Conservation (phyloP, 2,888 invertebrate species). For the Apotomis betuletana region DNA sequence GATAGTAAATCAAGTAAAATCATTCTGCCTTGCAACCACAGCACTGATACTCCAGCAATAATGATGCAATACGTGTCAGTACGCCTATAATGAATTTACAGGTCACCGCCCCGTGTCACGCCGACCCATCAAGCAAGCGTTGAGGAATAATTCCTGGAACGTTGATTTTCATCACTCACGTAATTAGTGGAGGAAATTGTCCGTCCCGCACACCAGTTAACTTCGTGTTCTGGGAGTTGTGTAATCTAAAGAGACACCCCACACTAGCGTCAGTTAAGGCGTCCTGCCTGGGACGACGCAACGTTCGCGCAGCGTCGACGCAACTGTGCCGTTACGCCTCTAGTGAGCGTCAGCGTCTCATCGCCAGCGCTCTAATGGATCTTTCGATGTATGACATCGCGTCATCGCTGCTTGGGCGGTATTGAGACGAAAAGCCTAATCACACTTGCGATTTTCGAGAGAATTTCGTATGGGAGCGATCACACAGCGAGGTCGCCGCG, state of each 20-base stretch:
- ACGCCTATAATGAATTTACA: constrained; percentile 59
- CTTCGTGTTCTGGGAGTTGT: constrained; percentile 41
- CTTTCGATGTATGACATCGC: too few species aligned
- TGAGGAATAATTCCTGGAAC: constrained; percentile 39
- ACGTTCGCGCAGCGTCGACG: too few species aligned
- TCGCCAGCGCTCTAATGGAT: too few species aligned
- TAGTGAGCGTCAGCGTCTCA: too few species aligned
- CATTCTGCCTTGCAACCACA: constrained; percentile 7
- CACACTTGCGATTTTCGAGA: too few species aligned
- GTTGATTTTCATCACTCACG: constrained; percentile 70
- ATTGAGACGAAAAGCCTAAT: too few species aligned
- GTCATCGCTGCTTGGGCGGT: too few species aligned
- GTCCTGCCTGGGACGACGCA: too few species aligned
- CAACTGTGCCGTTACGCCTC: too few species aligned
- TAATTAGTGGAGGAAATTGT: constrained; percentile 69
- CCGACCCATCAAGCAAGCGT: constrained; percentile 29
- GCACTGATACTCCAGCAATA: constrained; percentile 19
- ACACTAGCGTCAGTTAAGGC: too few species aligned
- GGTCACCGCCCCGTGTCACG: constrained; percentile 57
- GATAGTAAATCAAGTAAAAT: constrained; percentile 16
- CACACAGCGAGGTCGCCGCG: too few species aligned
- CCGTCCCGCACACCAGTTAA: constrained; percentile 51
- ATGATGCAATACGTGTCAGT: constrained; percentile 33
- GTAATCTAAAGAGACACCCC: constrained; percentile 44
- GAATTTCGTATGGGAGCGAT: too few species aligned